Conservation (phyloP, 2,113 vertebrate species). For the Cathartes aura region DNA sequence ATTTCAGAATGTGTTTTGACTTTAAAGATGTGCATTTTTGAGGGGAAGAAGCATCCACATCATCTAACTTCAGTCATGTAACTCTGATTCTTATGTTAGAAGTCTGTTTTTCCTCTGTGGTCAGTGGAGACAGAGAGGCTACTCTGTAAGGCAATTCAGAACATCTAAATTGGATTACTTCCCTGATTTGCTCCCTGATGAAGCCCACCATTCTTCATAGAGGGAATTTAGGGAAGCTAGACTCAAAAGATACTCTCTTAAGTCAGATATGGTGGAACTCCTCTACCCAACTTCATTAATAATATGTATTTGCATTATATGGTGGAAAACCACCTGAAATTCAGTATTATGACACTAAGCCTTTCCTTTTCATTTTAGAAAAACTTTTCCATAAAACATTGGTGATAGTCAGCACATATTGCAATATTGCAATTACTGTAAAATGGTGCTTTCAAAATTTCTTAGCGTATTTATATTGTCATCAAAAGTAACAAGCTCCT, state of each 20-base stretch:
- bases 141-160: neutral
- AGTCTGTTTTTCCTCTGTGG: neutral
- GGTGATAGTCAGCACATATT: neutral
- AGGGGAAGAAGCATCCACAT: neutral
- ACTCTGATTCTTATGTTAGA: neutral
- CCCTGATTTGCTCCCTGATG: neutral
- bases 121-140: neutral
- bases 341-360: neutral
- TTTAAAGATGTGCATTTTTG: neutral
- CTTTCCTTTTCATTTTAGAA: neutral
- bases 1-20: neutral
- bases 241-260: neutral
- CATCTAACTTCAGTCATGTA: neutral
- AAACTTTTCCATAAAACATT: neutral
- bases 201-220: neutral
- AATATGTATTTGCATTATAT: neutral
- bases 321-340: neutral
- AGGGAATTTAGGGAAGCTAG: neutral
- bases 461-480: neutral
- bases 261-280: neutral
- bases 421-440: neutral
- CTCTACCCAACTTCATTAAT: neutral
- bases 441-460: neutral
- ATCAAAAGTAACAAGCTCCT: neutral
- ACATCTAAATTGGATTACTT: neutral